Base-by-base conservation (phyloP, 2,797 vertebrate species). In the Lateolabrax maculatus region DNA sequence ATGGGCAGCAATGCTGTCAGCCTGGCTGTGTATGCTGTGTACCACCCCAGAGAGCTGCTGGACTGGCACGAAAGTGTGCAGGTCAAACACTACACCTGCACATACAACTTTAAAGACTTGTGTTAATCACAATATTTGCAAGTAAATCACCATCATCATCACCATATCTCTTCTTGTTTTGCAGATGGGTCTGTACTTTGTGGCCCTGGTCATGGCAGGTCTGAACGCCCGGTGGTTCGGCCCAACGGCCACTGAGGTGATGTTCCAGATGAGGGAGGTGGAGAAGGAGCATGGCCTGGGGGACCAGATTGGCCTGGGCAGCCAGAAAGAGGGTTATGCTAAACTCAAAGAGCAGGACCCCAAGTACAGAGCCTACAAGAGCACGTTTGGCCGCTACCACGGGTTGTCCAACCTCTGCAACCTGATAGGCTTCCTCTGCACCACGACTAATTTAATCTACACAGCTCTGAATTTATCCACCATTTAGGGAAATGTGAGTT, bases 211-310 rank as follows among this genome's bases (percentile, higher is more conserved):
- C 25, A 89, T 93, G 84, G 89, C 95, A 0, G 91, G 90, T 5
- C 41, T 96, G 51, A 97, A 97, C 0, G 95, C 91, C 1, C 94
- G 91, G 79, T 97, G 96, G 96, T 95, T 98, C 1, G 95, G 95
- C 25, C 95, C 95, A 0, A 87, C 89, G 1, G 92, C 91, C 48
- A 94, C 94, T 0, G 93, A 95, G 12, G 63, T 91, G 77, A 96
- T 96, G 95, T 84, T 94, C 68, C 93, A 94, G 83, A 90, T 97
- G 88, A 95, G 95, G 75, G 88, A 82, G 49, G 86, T 97, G 55
- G 97, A 98, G 92, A 88, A 91, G 85, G 96, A 97, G 55, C 96
- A 96, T 0, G 94, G 95, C 27, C 91, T 98, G 10, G 97, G 97
- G 0, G 71, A 89, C 37, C 95, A 97, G 71, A 87, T 97, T 0